Conservation (phyloP, 2,113 vertebrate genomes). For the Meles meles region DNA sequence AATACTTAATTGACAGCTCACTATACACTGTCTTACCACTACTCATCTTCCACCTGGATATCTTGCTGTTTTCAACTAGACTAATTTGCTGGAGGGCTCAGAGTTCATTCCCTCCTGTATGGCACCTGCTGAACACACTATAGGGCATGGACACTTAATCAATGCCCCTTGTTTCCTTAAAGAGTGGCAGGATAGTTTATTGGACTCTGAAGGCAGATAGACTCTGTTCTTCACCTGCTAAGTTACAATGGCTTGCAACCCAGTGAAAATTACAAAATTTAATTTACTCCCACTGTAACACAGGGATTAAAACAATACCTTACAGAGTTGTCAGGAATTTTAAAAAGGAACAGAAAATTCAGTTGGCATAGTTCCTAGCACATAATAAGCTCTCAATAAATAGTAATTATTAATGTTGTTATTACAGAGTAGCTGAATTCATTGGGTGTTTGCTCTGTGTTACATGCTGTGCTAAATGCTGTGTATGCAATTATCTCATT, state of each 20-base stretch:
- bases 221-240: not conserved
- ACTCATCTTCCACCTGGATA: not conserved
- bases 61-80: not conserved
- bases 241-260: not conserved
- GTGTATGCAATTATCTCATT: slow-evolving; percentile 56
- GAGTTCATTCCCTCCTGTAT: not conserved
- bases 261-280: not conserved
- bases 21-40: not conserved
- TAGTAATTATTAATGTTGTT: slow-evolving; percentile 58
- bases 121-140: not conserved
- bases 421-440: slow-evolving; percentile 25
- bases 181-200: not conserved
- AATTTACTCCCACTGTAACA: not conserved
- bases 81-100: not conserved
- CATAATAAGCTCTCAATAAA: slow-evolving; percentile 61
- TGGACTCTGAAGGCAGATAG: not conserved
- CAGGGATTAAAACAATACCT: not conserved
- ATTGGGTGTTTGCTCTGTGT: slow-evolving; percentile 22
- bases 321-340: not conserved
- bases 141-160: not conserved
- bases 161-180: not conserved
- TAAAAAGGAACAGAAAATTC: not conserved
- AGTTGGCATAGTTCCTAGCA: slow-evolving; percentile 52
- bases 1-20: not conserved
- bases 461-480: slow-evolving; percentile 37